Base-by-base conservation (phyloP, 2,888 invertebrate species). In the Pantelozetes paolii region DNA sequence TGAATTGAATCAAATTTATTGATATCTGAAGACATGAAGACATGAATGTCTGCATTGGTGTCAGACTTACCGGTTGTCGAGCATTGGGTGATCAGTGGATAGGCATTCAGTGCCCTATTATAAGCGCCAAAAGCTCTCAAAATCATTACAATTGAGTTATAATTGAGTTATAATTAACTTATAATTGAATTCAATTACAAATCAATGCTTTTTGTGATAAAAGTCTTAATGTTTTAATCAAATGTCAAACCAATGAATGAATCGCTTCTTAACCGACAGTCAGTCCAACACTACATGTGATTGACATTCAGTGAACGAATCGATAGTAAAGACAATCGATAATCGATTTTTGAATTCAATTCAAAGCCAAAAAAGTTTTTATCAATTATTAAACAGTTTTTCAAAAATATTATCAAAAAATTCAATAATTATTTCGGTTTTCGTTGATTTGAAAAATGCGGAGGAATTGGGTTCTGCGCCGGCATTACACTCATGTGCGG, bases 11-110 rank as follows among this genome's bases (percentile, higher is more conserved):
- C 6, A 36, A 36, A 36, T 9, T 36, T 36, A 36, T 8, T 36
- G 36, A 36, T 8, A 36, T 36, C 6, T 5, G 6, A 36, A 36
- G 5, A 36, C 36, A 36, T 36, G n/a, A n/a, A n/a, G n/a, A n/a
- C n/a, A n/a, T n/a, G n/a, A n/a, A n/a, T n/a, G n/a, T n/a, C n/a
- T n/a, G n/a, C n/a, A n/a, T n/a, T 32, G 6, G 30, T 11, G 18
- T 67, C 20, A 73, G n/a, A 67, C 40, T 73, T 73, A 73, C 73
- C 73, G 67, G 67, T 28, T 20, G 73, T 73, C 20, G 40, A 2
- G 57, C 74, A 71, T 59, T 74, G 74, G 3, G 74, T 74, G 5
- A 71, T 15, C 20, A 74, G 11, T 36, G 74, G 74, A 13, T 74
- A 71, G 36, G 50, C 57, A n/a, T 54, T 18, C 20, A 74, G 26